Percentiles rank a stretch among this genome's conserved stretches.
Evolutionary conservation across 2,888 invertebrate species (phyloP).

Genomic region (Drosophila merina): DNA sequence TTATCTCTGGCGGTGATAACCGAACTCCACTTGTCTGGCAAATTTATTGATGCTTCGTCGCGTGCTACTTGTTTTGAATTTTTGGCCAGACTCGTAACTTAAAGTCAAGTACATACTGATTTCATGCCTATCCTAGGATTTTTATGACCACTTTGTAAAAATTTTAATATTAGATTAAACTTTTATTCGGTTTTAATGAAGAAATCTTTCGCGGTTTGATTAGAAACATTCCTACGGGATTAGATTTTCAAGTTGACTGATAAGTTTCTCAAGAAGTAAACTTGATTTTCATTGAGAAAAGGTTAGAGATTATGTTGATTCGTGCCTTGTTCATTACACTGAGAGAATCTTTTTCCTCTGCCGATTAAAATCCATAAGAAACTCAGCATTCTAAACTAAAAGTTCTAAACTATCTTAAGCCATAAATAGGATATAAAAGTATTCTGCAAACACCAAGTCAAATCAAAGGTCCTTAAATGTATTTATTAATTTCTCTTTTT

Average conservation of each 20-base stretch:
- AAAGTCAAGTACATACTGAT: background rate
- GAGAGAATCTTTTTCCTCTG: background rate
- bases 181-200: background rate
- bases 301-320: background rate
- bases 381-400: no score
- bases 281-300: slow-evolving; percentile 24
- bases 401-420: background rate
- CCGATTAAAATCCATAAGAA: background rate
- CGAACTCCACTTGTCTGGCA: slow-evolving; percentile 11
- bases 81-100: background rate
- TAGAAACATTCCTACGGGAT: background rate
- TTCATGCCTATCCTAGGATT: background rate
- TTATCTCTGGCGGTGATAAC: slow-evolving; percentile 12
- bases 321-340: background rate
- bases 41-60: slow-evolving; percentile 23
- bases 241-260: background rate
- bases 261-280: slow-evolving; percentile 5
- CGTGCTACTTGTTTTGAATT: slow-evolving; percentile 7
- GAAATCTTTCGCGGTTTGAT: background rate
- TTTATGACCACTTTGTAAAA: background rate
- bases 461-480: slow-evolving; percentile 27
- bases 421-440: background rate
- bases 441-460: background rate
- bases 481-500: slow-evolving; percentile 12
- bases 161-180: background rate